Percentiles rank a stretch among this genome's conserved stretches.
Evolutionary conservation across 2,797 vertebrate genomes (phyloP).

Genomic region (Dallia pectoralis): DNA sequence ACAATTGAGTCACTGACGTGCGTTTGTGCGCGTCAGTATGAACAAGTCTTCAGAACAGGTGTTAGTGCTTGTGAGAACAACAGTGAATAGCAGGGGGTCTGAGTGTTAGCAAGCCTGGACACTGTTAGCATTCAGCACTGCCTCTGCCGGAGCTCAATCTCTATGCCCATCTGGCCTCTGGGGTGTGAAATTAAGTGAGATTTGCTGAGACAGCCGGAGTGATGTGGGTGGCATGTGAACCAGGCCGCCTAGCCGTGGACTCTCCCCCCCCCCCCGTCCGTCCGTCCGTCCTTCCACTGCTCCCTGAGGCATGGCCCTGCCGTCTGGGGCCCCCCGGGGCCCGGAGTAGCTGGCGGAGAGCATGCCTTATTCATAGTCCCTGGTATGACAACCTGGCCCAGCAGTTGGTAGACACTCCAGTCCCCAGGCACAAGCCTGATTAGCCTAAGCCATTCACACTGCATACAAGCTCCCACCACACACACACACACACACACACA

Average conservation of each 20-base stretch:
- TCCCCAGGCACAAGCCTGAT: constrained; percentile 42
- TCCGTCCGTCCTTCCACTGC: constrained; percentile 15
- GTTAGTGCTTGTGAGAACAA: background rate
- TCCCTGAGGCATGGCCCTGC: constrained; percentile 7
- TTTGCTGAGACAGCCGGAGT: constrained; percentile 35
- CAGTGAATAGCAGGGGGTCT: too few relatives aligned
- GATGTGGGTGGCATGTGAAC: constrained; percentile 37
- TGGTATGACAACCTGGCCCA: constrained; percentile 26
- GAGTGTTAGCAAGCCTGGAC: too few relatives aligned
- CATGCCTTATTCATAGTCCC: constrained; percentile 45
- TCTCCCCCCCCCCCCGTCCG: background rate
- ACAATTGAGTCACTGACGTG: too few relatives aligned
- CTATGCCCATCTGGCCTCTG: constrained; percentile 23
- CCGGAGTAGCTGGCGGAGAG: constrained; percentile 17
- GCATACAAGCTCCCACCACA: background rate
- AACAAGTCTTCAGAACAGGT: background rate
- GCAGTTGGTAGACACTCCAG: constrained; percentile 39
- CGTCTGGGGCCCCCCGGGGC: constrained; percentile 37
- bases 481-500: background rate
- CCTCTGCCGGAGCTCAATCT: constrained; percentile 15
- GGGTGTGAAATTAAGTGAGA: constrained; percentile 43
- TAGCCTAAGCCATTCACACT: constrained; percentile 24
- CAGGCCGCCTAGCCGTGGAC: constrained; percentile 1
- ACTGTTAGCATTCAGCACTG: constrained; percentile 24
- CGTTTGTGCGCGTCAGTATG: background rate